phyloP scores from a whole-genome alignment of 2,797 vertebrate genomes.

The Pyrocephalus nanus region DNA sequence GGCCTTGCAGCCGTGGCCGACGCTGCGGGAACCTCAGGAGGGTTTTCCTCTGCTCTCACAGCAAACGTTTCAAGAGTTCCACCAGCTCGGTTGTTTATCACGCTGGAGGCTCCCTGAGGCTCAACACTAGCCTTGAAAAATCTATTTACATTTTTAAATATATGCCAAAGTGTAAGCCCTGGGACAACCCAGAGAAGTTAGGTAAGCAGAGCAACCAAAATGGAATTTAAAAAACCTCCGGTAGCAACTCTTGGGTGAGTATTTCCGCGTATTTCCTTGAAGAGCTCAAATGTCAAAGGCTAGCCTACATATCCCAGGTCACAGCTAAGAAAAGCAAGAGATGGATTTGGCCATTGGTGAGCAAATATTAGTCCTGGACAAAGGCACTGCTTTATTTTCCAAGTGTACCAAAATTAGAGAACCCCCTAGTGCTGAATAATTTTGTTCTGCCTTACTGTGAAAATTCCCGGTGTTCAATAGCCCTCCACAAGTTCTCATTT shows the following conservation, averaged over 20 bases:
- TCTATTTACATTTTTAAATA: conserved; percentile 31
- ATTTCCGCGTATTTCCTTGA: not conserved
- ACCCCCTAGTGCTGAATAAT: conserved; percentile 58
- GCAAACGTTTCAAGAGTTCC: not conserved
- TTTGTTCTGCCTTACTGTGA: conserved; percentile 65
- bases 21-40: not conserved
- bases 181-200: not conserved
- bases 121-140: conserved; percentile 27
- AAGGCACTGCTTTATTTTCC: conserved; percentile 46
- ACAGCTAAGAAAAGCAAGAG: not conserved
- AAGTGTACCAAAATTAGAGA: conserved; percentile 61
- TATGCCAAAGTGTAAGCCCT: not conserved
- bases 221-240: not conserved
- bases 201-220: not conserved
- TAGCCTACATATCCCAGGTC: not conserved
- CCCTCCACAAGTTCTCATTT: conserved; percentile 66
- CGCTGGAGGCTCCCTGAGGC: not conserved
- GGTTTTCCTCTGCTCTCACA: not conserved
- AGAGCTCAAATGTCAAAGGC: not conserved
- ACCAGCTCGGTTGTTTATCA: not conserved
- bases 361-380: conserved; percentile 32
- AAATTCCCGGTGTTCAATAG: conserved; percentile 66
- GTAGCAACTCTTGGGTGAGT: not conserved
- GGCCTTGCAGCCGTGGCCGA: not conserved
- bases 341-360: not conserved